Base-by-base conservation (phyloP, 53 echinoderm and acorn worm genomes). In the Echinometra lucunter region DNA sequence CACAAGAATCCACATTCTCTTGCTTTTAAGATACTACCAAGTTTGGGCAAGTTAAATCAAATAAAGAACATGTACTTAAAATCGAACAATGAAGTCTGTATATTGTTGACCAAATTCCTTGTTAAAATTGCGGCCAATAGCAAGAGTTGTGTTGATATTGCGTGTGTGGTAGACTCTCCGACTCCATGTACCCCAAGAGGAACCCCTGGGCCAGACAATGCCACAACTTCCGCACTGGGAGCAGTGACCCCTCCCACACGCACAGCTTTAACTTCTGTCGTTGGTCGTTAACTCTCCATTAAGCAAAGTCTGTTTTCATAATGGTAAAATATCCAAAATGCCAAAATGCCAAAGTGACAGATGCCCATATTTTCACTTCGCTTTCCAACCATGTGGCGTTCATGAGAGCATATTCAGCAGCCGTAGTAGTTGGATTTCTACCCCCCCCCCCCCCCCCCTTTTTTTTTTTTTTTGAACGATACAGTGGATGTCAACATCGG, bases 301-400 rank as follows among this genome's bases (percentile, higher is more conserved):
- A 89, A 58, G 37, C 57, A 89, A 85, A 60, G 60, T 30, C 89
- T 58, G 56, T 58, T 89, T 89, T 60, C 58, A 89, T 60, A 30
- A 37, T 40, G 38, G 38, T 60, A 21, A 37, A 89, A 89, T 89
- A 57, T 60, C 89, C 57, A 89, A 37, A 89, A 58, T 60, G 27
- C 89, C 37, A 17, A 58, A 89, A 60, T 60, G n/a, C n/a, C n/a
- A 89, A 58, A 89, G 21, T 60, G 89, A 89, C 89, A 89, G 89
- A 89, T 89, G 89, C 58, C 44, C 58, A 89, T 89, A 89, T 89
- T 89, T 89, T 89, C 89, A 32, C 89, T 89, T 89, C 58, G 63
- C 49, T 89, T 40, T 89, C 37, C 37, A 89, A 89, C 37, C 89
- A 58, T 89, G 28, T 60, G 89, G 89, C 78, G 37, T 23, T 32